A percentile compares a stretch with the other conserved stretches of the same genome.
phyloP scores from a whole-genome alignment of 2,113 vertebrate species.

The Neopipo cinnamomea region DNA sequence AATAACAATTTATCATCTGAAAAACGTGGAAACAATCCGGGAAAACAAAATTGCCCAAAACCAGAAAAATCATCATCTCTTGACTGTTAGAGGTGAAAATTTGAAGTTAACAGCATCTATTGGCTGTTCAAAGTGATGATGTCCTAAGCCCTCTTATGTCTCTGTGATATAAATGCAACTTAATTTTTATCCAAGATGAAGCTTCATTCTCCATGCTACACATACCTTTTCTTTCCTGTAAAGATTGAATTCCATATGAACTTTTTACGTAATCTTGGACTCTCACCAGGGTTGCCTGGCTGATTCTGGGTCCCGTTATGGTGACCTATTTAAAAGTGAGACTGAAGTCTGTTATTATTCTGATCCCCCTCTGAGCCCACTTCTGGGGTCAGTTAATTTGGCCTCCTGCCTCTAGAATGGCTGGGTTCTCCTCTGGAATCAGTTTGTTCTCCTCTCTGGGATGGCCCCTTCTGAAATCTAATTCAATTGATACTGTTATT shows the following conservation, averaged over 20 bases:
- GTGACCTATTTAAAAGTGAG: not conserved
- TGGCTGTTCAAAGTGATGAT: not conserved
- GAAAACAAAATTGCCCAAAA: not conserved
- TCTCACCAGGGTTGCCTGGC: not conserved
- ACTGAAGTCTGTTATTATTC: not conserved
- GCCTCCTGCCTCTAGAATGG: not conserved
- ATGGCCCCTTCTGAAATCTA: not conserved
- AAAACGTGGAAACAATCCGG: not conserved
- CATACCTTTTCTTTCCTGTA: not conserved
- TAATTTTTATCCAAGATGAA: not conserved
- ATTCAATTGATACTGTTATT: not conserved
- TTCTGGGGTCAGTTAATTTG: not conserved
- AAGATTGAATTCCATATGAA: not conserved
- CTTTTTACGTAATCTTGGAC: not conserved
- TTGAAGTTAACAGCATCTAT: not conserved
- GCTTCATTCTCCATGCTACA: accelerated
- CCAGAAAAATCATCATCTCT: not conserved
- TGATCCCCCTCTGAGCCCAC: accelerated
- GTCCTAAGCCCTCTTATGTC: not conserved
- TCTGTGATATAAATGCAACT: not conserved
- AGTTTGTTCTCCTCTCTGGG: not conserved
- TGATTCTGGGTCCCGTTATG: not conserved
- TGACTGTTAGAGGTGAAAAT: not conserved
- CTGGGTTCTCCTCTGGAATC: accelerated
- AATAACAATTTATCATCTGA: not conserved